These are phyloP conservation scores for Anthonomus grandis DNA, from an alignment of 1,140 invertebrate species.

Conservation along the genomic window DNA sequence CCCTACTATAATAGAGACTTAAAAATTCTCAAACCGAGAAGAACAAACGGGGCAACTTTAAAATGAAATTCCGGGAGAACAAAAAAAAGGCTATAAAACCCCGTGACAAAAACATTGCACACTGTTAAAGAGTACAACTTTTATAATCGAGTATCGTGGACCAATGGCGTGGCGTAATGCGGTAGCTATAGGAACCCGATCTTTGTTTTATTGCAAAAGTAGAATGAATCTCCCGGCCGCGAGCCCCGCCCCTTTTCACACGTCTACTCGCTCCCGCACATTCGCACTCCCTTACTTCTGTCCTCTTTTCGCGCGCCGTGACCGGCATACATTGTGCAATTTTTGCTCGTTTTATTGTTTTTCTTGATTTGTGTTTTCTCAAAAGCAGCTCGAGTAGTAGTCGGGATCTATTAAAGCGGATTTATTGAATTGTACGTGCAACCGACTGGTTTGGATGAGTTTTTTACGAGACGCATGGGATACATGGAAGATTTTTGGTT, in stretches of 20 bases:
- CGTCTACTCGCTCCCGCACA: background rate
- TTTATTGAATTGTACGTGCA: slow-evolving; percentile 18
- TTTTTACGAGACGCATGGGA: no score
- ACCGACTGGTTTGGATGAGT: slow-evolving; percentile 9
- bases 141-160: slow-evolving; percentile 39
- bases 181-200: slow-evolving; percentile 44
- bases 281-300: background rate
- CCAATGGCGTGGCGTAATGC: slow-evolving; percentile 41
- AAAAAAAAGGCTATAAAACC: slow-evolving; percentile 4
- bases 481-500: no score
- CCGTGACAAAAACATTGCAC: slow-evolving; percentile 23
- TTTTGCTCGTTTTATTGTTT: slow-evolving; percentile 13
- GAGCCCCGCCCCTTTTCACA: slow-evolving; percentile 24
- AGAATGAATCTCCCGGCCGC: slow-evolving; percentile 34
- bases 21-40: no score
- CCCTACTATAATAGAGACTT: no score
- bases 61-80: slow-evolving; percentile 14
- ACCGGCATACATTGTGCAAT: slow-evolving; percentile 1
- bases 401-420: slow-evolving; percentile 21
- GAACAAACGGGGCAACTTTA: slow-evolving; percentile 1
- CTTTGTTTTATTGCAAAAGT: slow-evolving; percentile 44
- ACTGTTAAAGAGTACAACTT: slow-evolving; percentile 26
- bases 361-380: slow-evolving; percentile 20
- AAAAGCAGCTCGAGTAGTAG: slow-evolving; percentile 6
- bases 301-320: slow-evolving; percentile 2